Evolutionary conservation across 2,888 invertebrate species (phyloP), one percentile per base, ranked within the genome.

Genomic region (Harmothoe impar): DNA sequence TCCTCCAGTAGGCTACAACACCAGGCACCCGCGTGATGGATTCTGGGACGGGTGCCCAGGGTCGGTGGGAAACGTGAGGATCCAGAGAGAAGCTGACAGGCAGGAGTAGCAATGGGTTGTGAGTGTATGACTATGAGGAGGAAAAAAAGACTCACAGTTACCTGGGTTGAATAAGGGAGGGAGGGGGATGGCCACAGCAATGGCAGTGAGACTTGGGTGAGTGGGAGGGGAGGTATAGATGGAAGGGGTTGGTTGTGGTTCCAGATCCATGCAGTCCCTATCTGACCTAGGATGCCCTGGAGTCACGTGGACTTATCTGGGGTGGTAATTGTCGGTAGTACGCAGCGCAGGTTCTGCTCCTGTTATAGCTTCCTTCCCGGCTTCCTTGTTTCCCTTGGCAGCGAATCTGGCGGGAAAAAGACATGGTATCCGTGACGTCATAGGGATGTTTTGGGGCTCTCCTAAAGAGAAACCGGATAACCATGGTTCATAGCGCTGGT

Each of bases 11-110:
- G 77, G n/a, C 84, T 25, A 43, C 43, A 23, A 20, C 81, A n/a
- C 81, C 81, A 81, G 81, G 81, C 81, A 81, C 81, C 43, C 81
- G 54, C 52, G 86, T 86, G 86, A 86, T 86, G 86, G 86, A 86
- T 86, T 56, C 86, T 86, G 86, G 86, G 54, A 86, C 54, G 52
- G 54, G 31, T 20, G 54, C 86, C 86, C 86, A 31, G 54, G 86
- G 29, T 29, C 86, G 52, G 86, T 86, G 86, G 54, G 86, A 86
- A 86, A 86, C 51, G 77, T 29, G 77, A 77, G 31, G 77, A 31
- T 15, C 17, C 29, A 29, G 77, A 31, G 3, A 29, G 77, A 25
- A 31, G 77, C 15, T 77, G 77, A 25, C 1, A 77, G 77, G 25
- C 12, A n/a, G n/a, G 72, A 29, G 29, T 29, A 72, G 72, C 15